Conservation (phyloP, 1,140 invertebrate genomes). For the Atta texana region DNA sequence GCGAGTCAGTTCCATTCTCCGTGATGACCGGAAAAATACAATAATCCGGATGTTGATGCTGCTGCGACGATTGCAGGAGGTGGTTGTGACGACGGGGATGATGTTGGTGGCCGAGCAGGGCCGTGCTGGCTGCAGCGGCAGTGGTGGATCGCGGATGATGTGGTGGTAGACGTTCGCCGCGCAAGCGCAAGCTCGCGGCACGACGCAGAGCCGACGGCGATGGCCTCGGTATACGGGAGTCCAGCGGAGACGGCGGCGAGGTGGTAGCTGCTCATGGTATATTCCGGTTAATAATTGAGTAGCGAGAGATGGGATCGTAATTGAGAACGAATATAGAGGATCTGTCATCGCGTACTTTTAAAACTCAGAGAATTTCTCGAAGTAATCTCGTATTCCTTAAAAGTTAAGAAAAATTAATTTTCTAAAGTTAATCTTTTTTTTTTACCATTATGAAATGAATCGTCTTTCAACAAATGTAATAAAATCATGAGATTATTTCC, state of each 20-base stretch:
- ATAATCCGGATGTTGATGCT: slow-evolving; percentile 73
- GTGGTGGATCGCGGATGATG: slow-evolving; percentile 62
- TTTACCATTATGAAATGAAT: neutral
- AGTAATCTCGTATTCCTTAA: neutral
- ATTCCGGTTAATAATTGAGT: slow-evolving; percentile 30
- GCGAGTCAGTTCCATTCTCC: slow-evolving; percentile 82
- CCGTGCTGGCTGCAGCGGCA: slow-evolving; percentile 76
- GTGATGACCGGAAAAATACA: slow-evolving; percentile 81
- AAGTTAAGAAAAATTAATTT: neutral
- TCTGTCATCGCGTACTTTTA: neutral
- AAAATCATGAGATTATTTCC: neutral
- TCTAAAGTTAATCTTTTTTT: neutral
- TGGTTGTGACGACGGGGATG: slow-evolving; percentile 74
- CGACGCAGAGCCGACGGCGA: slow-evolving; percentile 84
- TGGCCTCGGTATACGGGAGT: slow-evolving; percentile 83
- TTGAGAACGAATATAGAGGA: neutral
- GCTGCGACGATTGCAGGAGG: slow-evolving; percentile 71
- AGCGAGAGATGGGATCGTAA: neutral
- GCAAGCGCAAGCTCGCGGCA: slow-evolving; percentile 84
- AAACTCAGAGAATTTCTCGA: neutral
- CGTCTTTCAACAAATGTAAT: neutral
- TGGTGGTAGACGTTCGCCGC: slow-evolving; percentile 78
- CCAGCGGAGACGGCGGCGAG: slow-evolving; percentile 65
- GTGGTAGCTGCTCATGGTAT: slow-evolving; percentile 25
- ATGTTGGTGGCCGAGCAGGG: slow-evolving; percentile 79